Evolutionary conservation across 2,888 invertebrate genomes (phyloP).

Genomic region (Phyto melanocephala): DNA sequence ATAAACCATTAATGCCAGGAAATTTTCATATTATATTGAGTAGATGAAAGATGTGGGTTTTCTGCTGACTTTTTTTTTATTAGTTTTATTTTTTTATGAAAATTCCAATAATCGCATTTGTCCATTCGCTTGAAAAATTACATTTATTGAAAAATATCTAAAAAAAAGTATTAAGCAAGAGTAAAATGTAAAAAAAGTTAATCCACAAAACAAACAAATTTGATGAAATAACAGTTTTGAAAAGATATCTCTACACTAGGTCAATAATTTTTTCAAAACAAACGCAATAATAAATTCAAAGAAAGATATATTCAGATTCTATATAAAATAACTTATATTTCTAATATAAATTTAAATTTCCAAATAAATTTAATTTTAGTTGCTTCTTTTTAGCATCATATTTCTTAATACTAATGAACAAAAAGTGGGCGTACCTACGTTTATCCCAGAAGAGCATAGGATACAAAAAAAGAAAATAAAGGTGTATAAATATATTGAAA

Average conservation of each 20-base stretch:
- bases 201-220: background rate
- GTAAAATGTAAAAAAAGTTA: background rate
- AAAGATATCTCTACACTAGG: background rate
- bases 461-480: no score
- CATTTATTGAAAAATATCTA: conserved; percentile 29
- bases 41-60: conserved; percentile 3
- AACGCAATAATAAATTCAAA: background rate
- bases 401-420: no score
- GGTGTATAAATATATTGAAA: no score
- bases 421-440: no score
- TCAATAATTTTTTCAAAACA: background rate
- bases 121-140: conserved; percentile 54
- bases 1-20: conserved; percentile 39
- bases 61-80: background rate
- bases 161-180: conserved; percentile 17
- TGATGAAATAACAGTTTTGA: background rate
- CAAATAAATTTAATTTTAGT: no score
- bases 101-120: conserved; percentile 61
- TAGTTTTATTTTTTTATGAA: background rate
- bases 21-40: background rate
- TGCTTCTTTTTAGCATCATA: no score
- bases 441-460: no score
- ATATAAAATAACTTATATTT: no score
- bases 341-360: no score
- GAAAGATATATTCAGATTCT: no score